Evolutionary conservation across 2,888 invertebrate species (phyloP).

Genomic region (Brachylomia viminalis): DNA sequence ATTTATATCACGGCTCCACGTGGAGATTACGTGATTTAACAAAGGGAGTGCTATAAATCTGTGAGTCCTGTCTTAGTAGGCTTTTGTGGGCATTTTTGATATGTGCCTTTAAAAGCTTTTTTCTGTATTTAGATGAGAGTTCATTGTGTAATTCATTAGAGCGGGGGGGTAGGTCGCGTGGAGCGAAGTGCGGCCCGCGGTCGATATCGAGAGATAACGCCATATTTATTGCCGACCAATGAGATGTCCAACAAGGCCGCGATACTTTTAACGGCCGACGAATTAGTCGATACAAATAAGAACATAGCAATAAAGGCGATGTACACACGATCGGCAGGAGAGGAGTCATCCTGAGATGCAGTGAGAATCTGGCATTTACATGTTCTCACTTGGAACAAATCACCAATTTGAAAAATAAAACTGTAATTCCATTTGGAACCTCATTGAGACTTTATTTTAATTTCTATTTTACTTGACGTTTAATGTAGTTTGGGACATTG

Average conservation of each 20-base stretch:
- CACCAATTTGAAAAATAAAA: constrained; percentile 11
- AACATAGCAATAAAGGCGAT: constrained; percentile 69
- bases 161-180: constrained; percentile 85
- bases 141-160: constrained; percentile 91
- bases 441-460: neutral
- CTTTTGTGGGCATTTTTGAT: constrained; percentile 91
- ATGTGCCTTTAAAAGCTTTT: constrained; percentile 91
- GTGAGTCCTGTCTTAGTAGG: constrained; percentile 90
- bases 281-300: constrained; percentile 87
- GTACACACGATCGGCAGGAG: constrained; percentile 45
- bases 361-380: constrained; percentile 31
- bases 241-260: constrained; percentile 85
- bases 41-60: constrained; percentile 90
- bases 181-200: constrained; percentile 82
- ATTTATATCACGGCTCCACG: constrained; percentile 89
- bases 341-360: constrained; percentile 48
- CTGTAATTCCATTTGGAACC: neutral
- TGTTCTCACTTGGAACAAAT: neutral
- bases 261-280: constrained; percentile 84
- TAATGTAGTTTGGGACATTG: neutral
- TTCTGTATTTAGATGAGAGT: constrained; percentile 91
- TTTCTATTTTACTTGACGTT: neutral
- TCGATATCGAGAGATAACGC: constrained; percentile 89
- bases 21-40: constrained; percentile 91
- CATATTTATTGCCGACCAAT: constrained; percentile 87